A percentile compares a stretch with the other conserved stretches of the same genome.
These are phyloP conservation scores for Microchrysa polita DNA, from an alignment of 2,888 invertebrate species.

Conservation along the genomic window DNA sequence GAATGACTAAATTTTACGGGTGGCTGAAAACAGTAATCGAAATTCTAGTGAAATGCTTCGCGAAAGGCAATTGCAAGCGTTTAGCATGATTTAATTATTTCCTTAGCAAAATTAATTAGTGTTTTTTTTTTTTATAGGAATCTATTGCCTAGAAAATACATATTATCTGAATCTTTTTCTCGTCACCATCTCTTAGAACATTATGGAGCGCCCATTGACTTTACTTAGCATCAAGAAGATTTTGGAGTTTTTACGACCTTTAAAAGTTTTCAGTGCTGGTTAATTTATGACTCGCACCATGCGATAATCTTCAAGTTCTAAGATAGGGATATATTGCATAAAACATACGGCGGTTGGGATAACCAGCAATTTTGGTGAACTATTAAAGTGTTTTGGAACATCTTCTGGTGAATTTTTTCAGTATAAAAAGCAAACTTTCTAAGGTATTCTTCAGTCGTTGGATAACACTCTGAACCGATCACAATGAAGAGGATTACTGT, in stretches of 20 bases:
- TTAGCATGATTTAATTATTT: too few species aligned
- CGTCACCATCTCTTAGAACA: too few species aligned
- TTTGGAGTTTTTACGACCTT: slow-evolving; percentile 30
- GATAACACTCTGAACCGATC: neutral
- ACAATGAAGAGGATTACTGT: slow-evolving; percentile 26
- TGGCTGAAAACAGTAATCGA: too few species aligned
- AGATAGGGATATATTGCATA: neutral
- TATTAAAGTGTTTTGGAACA: neutral
- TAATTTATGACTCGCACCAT: slow-evolving; percentile 12
- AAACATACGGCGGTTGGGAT: neutral
- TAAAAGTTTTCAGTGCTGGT: slow-evolving; percentile 14
- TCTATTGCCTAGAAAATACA: too few species aligned
- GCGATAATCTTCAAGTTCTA: neutral
- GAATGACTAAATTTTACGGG: too few species aligned
- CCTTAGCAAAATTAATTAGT: too few species aligned
- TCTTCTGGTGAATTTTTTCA: neutral
- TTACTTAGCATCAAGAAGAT: neutral
- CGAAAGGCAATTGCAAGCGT: too few species aligned
- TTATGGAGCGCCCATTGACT: too few species aligned
- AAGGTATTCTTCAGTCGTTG: slow-evolving; percentile 19
- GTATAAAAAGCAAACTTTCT: slow-evolving; percentile 27
- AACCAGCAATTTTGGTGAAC: slow-evolving; percentile 18
- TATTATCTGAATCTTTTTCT: too few species aligned
- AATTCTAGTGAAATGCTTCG: too few species aligned
- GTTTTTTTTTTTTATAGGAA: too few species aligned